Evolutionary conservation across 2,797 vertebrate genomes (phyloP).

Genomic region (Kryptopterus vitreolus): DNA sequence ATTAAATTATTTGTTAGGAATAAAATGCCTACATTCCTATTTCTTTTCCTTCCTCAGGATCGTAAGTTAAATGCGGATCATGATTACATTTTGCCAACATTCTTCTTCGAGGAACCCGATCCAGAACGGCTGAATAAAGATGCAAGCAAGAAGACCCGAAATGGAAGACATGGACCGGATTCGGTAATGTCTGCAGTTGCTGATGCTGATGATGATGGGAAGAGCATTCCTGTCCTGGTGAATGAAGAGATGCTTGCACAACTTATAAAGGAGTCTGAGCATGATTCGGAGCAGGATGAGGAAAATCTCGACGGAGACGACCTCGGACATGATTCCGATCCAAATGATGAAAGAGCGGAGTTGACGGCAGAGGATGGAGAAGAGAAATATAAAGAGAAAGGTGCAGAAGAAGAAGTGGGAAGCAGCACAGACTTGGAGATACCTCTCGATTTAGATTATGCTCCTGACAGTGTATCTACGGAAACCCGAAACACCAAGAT

Average conservation of each 20-base stretch:
- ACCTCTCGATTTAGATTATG: constrained; percentile 65
- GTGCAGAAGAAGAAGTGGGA: constrained; percentile 59
- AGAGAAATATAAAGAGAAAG: constrained; percentile 33
- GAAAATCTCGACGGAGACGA: constrained; percentile 22
- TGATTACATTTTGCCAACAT: constrained; percentile 60
- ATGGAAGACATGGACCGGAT: constrained; percentile 49
- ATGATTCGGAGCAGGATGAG: constrained; percentile 31
- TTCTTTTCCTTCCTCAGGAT: constrained; percentile 54
- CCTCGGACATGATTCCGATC: constrained; percentile 33
- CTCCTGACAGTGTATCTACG: constrained; percentile 59
- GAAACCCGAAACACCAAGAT: constrained; percentile 50
- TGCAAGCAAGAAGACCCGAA: constrained; percentile 58
- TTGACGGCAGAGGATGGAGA: constrained; percentile 37
- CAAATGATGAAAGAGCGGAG: constrained; percentile 31
- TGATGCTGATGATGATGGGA: constrained; percentile 51
- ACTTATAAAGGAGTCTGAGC: constrained; percentile 63
- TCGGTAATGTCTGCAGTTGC: constrained; percentile 41
- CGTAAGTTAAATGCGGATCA: constrained; percentile 53
- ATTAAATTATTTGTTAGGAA: not conserved
- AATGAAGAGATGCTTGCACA: constrained; percentile 69
- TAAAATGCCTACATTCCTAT: not conserved
- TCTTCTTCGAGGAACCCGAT: constrained; percentile 64
- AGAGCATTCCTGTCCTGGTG: constrained; percentile 64
- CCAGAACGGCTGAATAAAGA: constrained; percentile 67
- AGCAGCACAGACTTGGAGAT: constrained; percentile 71